These are phyloP conservation scores for Oegoconia quadripuncta DNA, from an alignment of 2,888 invertebrate genomes.

Conservation along the genomic window DNA sequence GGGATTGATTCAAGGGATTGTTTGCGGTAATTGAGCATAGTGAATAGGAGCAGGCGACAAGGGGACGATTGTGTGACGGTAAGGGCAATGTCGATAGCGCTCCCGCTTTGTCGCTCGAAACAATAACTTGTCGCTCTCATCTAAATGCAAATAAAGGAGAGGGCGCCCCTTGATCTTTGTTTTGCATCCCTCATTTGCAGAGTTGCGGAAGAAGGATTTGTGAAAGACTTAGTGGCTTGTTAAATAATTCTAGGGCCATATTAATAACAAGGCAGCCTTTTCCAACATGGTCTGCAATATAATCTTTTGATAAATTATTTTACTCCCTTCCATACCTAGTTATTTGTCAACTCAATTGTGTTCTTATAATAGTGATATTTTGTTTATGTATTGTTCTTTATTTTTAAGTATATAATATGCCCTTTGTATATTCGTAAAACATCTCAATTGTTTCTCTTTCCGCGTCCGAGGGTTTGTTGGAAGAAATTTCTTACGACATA, in stretches of 20 bases:
- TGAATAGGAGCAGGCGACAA: slow-evolving; percentile 46
- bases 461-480: too few species aligned
- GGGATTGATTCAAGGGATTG: slow-evolving; percentile 27
- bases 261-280: neutral
- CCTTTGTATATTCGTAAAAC: too few species aligned
- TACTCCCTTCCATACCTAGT: too few species aligned
- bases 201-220: slow-evolving; percentile 30
- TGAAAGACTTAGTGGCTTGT: slow-evolving; percentile 40
- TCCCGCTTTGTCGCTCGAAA: slow-evolving; percentile 24
- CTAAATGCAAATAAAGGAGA: slow-evolving; percentile 68
- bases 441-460: too few species aligned
- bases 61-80: slow-evolving; percentile 30
- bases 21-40: slow-evolving; percentile 29
- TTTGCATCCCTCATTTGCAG: slow-evolving; percentile 66
- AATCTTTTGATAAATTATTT: too few species aligned
- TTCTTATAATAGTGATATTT: too few species aligned
- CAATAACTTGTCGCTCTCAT: slow-evolving; percentile 65
- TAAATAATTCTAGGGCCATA: slow-evolving; percentile 28
- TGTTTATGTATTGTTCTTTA: too few species aligned
- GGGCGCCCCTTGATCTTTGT: slow-evolving; percentile 60
- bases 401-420: too few species aligned
- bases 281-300: too few species aligned
- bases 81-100: slow-evolving; percentile 17
- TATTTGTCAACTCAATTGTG: too few species aligned
- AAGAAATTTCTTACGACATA: too few species aligned